phyloP scores from a whole-genome alignment of 2,113 vertebrate genomes.

The Rhagologus leucostigma region DNA sequence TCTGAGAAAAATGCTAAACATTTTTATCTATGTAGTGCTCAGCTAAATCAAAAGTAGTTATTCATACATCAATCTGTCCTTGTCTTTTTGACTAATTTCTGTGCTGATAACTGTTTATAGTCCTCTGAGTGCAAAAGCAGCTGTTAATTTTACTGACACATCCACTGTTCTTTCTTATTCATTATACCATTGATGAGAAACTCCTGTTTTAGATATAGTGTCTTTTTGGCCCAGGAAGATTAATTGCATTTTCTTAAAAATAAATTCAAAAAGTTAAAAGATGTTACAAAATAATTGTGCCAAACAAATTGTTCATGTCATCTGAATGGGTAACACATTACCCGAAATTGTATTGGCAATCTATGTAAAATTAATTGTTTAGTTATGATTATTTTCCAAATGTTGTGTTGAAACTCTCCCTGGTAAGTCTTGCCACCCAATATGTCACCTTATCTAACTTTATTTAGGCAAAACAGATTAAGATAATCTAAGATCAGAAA shows the following conservation, averaged over 20 bases:
- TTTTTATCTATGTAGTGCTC: background rate
- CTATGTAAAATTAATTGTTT: background rate
- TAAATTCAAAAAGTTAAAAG: accelerated
- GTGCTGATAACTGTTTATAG: background rate
- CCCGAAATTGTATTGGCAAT: background rate
- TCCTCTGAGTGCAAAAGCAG: background rate
- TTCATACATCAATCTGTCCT: background rate
- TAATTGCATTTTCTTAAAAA: background rate
- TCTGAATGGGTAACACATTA: background rate
- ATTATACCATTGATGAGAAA: background rate
- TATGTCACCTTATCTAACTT: background rate
- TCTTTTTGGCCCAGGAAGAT: background rate
- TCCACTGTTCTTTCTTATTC: background rate
- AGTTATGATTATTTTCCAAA: background rate
- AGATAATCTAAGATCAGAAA: background rate
- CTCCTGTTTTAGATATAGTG: background rate
- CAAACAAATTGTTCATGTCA: background rate
- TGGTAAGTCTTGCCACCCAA: background rate
- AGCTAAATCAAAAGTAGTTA: background rate
- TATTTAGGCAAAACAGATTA: background rate
- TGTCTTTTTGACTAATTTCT: background rate
- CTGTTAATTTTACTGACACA: background rate
- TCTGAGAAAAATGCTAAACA: background rate
- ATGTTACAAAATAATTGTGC: background rate
- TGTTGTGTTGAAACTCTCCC: accelerated